Conservation (phyloP, 2,113 vertebrate species). For the Pimephales promelas region DNA sequence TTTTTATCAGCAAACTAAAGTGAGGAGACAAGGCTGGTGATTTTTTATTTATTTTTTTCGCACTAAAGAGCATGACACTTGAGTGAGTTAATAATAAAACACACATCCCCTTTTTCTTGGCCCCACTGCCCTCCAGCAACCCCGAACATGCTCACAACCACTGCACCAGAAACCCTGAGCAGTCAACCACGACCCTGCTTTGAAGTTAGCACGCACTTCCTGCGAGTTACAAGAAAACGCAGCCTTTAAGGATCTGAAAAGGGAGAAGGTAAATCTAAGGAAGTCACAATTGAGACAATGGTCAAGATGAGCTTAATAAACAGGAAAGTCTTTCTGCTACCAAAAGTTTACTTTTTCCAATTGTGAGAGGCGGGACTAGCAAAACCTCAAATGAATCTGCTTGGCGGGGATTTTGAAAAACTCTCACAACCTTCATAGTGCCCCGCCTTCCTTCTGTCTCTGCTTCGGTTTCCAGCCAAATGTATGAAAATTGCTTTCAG, state of each 20-base stretch:
- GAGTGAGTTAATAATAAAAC: constrained; percentile 63
- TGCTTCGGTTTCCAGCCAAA: constrained; percentile 39
- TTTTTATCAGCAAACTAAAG: constrained; percentile 10
- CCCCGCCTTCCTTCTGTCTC: constrained; percentile 51
- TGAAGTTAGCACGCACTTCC: constrained; percentile 63
- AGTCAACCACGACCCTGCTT: constrained; percentile 58
- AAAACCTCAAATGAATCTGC: constrained; percentile 57
- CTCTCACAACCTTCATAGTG: constrained; percentile 46
- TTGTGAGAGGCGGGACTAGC: constrained; percentile 41
- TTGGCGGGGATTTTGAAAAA: constrained; percentile 72
- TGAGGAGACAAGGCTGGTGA: not conserved
- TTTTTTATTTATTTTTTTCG: not conserved
- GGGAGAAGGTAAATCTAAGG: constrained; percentile 7
- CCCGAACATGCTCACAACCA: constrained; percentile 58
- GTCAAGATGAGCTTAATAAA: constrained; percentile 31
- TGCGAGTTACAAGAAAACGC: constrained; percentile 59
- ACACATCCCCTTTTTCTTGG: constrained; percentile 3
- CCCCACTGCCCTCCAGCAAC: constrained; percentile 48
- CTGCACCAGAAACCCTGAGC: constrained; percentile 54
- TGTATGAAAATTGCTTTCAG: constrained; percentile 45
- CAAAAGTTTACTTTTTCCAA: constrained; percentile 57
- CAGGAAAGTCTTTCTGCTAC: constrained; percentile 59
- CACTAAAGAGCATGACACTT: constrained; percentile 39
- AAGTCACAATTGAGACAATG: constrained; percentile 43
- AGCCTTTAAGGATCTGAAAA: constrained; percentile 48